These are phyloP conservation scores for Bactericera cockerelli DNA, from an alignment of 1,140 invertebrate species.

Conservation along the genomic window DNA sequence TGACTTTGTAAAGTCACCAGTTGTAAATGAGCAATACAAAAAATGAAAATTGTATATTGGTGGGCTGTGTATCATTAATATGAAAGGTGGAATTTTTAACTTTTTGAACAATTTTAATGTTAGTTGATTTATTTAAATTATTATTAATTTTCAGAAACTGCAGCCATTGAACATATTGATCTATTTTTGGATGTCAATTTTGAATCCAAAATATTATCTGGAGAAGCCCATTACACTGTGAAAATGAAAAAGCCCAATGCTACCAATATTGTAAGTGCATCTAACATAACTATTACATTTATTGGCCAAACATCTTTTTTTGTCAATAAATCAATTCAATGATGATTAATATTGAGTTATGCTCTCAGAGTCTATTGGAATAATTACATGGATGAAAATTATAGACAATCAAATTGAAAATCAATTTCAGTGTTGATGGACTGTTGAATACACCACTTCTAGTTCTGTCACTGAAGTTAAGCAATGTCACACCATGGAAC, in stretches of 20 bases:
- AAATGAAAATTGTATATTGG: not conserved
- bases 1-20: not conserved
- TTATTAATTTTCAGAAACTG: constrained; percentile 36
- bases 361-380: too few species aligned
- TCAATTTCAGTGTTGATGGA: too few species aligned
- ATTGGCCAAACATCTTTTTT: too few species aligned
- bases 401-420: too few species aligned
- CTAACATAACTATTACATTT: too few species aligned
- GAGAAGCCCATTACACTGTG: constrained; percentile 39
- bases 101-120: not conserved
- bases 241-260: constrained; percentile 35
- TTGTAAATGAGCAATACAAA: constrained; percentile 7
- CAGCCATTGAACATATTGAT: constrained; percentile 39
- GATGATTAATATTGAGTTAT: too few species aligned
- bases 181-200: constrained; percentile 52
- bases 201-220: constrained; percentile 39
- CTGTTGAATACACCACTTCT: too few species aligned
- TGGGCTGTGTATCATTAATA: not conserved
- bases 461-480: too few species aligned
- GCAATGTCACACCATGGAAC: too few species aligned
- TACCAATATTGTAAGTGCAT: constrained; percentile 40
- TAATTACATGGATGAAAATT: too few species aligned
- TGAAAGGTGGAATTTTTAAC: not conserved
- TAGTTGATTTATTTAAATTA: too few species aligned
- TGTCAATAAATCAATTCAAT: too few species aligned